Evolutionary conservation across 2,113 vertebrate species (phyloP).

Genomic region (Etheostoma cragini): DNA sequence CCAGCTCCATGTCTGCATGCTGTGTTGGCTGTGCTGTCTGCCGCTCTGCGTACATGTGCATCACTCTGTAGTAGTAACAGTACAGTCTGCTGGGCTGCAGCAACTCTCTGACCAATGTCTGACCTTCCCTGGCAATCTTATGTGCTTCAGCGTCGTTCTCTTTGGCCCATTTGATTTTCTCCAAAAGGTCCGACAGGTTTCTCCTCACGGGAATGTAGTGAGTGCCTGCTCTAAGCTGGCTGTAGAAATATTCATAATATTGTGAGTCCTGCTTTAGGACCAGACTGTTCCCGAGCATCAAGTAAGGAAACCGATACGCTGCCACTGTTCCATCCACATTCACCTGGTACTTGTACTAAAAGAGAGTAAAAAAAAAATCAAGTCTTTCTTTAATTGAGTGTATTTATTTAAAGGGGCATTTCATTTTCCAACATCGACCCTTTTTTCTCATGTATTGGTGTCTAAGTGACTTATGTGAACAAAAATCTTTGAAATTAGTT

Average conservation of each 20-base stretch:
- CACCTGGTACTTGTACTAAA: constrained; percentile 94
- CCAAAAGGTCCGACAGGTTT: constrained; percentile 89
- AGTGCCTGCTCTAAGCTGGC: constrained; percentile 83
- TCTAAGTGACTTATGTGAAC: too few species aligned
- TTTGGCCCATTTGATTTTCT: constrained; percentile 92
- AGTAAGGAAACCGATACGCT: constrained; percentile 94
- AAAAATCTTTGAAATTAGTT: too few species aligned
- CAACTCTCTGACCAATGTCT: constrained; percentile 85
- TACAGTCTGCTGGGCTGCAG: constrained; percentile 91
- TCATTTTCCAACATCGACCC: too few species aligned
- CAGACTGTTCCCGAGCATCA: constrained; percentile 93
- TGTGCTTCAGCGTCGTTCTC: constrained; percentile 88
- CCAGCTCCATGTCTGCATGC: constrained; percentile 90
- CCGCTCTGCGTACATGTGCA: constrained; percentile 86
- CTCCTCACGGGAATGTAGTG: constrained; percentile 91
- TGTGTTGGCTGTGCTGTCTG: constrained; percentile 85
- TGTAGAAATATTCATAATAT: constrained; percentile 94
- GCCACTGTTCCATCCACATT: constrained; percentile 94
- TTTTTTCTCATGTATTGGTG: too few species aligned
- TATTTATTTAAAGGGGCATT: not conserved
- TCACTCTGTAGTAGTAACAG: constrained; percentile 91
- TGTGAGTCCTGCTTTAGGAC: constrained; percentile 93
- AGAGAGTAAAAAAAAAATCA: not conserved
- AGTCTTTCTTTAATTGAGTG: not conserved
- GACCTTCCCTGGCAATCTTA: constrained; percentile 88